Conservation (phyloP, 2,113 vertebrate species). For the Bos indicus region DNA sequence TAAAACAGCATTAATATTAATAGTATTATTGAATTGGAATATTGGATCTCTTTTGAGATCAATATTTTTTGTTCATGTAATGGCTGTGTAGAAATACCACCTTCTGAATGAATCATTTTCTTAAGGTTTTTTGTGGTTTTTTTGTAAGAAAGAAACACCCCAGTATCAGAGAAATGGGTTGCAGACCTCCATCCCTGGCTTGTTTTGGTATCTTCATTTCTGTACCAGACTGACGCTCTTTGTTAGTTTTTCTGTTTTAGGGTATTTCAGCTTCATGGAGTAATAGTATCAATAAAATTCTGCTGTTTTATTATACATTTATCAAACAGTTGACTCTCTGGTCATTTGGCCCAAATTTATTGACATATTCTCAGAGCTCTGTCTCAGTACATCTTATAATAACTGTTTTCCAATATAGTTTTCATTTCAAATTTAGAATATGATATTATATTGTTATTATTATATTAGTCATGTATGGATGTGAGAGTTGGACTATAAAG, state of each 20-base stretch:
- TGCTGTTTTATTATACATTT: constrained; percentile 26
- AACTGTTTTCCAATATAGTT: not conserved
- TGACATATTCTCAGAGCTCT: constrained; percentile 42
- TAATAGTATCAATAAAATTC: not conserved
- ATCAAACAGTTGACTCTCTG: constrained; percentile 13
- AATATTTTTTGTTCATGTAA: not conserved
- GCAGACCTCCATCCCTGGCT: not conserved
- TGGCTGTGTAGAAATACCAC: not conserved
- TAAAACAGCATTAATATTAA: not conserved
- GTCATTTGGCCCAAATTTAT: constrained; percentile 34
- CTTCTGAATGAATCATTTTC: not conserved
- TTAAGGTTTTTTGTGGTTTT: not conserved
- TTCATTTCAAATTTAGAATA: constrained; percentile 50
- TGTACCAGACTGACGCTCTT: not conserved
- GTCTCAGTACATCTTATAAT: constrained; percentile 21
- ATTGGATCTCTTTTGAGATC: not conserved
- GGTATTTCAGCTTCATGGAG: not conserved
- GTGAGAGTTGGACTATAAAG: not conserved
- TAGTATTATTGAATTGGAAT: not conserved
- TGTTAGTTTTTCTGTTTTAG: not conserved
- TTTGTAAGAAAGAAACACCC: not conserved
- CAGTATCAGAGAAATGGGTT: not conserved
- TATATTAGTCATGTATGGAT: not conserved
- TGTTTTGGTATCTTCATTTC: not conserved
- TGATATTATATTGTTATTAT: not conserved